A percentile compares a stretch with the other conserved stretches of the same genome.
Conservation (phyloP, 2,888 invertebrate species). For the Reticulitermes lucifugus region DNA sequence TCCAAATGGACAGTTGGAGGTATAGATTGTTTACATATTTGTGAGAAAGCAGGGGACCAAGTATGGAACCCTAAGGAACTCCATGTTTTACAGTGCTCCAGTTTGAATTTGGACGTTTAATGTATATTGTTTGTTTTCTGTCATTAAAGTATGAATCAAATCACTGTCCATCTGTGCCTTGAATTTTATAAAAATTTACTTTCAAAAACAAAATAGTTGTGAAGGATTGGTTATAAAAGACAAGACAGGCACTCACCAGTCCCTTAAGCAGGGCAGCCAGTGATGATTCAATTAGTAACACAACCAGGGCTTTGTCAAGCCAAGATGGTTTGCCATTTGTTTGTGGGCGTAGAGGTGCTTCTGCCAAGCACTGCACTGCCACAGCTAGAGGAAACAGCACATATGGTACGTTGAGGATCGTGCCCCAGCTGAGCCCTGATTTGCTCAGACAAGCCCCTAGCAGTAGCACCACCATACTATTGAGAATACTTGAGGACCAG, state of each 20-base stretch:
- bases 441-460: slow-evolving; percentile 36
- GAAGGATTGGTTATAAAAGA: no score
- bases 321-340: neutral
- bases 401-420: slow-evolving; percentile 33
- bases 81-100: no score
- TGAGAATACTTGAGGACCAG: slow-evolving; percentile 38
- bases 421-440: slow-evolving; percentile 32
- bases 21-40: no score
- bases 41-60: no score
- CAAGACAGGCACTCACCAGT: slow-evolving; percentile 22
- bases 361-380: neutral
- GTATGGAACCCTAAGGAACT: no score
- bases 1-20: no score
- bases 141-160: no score
- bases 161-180: no score
- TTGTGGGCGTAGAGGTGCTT: neutral
- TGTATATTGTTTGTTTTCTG: no score
- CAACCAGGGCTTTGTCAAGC: slow-evolving; percentile 17
- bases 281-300: slow-evolving; percentile 28
- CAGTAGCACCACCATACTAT: slow-evolving; percentile 37
- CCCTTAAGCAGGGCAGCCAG: slow-evolving; percentile 27
- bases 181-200: no score
- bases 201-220: no score
- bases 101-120: no score
- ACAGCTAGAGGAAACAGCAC: slow-evolving; percentile 36